Evolutionary conservation across 1,140 invertebrate genomes (phyloP), one percentile per base, ranked within the genome.

Genomic region (Globodera rostochiensis): DNA sequence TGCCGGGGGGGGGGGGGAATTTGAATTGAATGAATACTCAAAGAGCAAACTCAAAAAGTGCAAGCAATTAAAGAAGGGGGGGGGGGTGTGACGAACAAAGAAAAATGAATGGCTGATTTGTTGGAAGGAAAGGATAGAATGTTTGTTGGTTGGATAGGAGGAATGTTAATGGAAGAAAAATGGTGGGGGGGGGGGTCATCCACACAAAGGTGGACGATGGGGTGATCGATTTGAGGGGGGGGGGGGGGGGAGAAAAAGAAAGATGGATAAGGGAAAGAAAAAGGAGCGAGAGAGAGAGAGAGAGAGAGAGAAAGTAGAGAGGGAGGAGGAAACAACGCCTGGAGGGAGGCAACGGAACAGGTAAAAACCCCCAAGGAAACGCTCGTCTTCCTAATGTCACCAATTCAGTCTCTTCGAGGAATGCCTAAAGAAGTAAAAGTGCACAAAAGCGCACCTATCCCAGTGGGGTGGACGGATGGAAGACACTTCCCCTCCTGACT

Each of bases 91-190:
- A 71, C 7, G 67, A n/a, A 70, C 8, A 70, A 21, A n/a, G 3
- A n/a, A 6, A 70, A 4, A 70, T 8, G 46, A 47, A 71, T 36
- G n/a, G 60, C 13, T 64, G 25, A 71, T 47, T 36, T 71, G 46
- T 71, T 71, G 46, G 13, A 71, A 71, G 50, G 50, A 13, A 60
- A 15, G 13, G 57, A 71, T 6, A 11, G 46, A 36, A 47, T 71
- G 19, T 49, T 46, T 75, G 25, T n/a, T n/a, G n/a, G 53, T 36
- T 4, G 47, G 74, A 75, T 46, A 75, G 8, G 25, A 46, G 19
- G 53, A 75, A 70, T 60, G 74, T 36, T 50, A 50, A 75, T 75
- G 74, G 74, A 25, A 60, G 9, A 49, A 73, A 75, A 75, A 11
- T n/a, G 73, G 15, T 1, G 73, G 15, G 36, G 67, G 50, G 75